phyloP scores from a whole-genome alignment of 2,113 vertebrate species.

The Ageneiosus marmoratus region DNA sequence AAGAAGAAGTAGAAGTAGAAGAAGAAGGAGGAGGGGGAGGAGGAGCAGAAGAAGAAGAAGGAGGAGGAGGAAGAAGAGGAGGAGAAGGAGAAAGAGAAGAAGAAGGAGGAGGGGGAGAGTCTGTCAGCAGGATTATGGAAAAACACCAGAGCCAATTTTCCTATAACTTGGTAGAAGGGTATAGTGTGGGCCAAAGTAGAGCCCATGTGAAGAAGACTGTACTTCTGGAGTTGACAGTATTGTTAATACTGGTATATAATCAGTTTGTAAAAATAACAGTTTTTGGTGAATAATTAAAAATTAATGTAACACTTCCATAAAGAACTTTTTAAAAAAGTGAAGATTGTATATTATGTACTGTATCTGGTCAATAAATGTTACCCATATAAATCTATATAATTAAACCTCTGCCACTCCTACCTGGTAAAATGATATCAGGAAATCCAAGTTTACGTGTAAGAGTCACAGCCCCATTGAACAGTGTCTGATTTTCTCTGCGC shows the following conservation, averaged over 20 bases:
- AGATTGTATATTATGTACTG: not conserved
- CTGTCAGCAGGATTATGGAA: too few relatives aligned
- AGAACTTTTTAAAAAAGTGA: not conserved
- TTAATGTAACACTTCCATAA: not conserved
- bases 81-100: too few relatives aligned
- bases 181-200: too few relatives aligned
- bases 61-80: too few relatives aligned
- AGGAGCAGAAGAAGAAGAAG: too few relatives aligned
- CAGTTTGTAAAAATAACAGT: not conserved
- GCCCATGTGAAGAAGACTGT: too few relatives aligned
- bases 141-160: too few relatives aligned
- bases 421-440: conserved; percentile 85
- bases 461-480: conserved; percentile 78
- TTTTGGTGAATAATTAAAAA: not conserved
- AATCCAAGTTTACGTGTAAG: conserved; percentile 84
- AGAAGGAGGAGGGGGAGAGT: too few relatives aligned
- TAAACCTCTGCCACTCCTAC: conserved; percentile 59
- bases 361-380: not conserved
- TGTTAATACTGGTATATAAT: not conserved
- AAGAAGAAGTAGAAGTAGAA: too few relatives aligned
- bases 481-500: conserved; percentile 76
- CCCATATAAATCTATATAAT: not conserved
- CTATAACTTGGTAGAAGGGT: too few relatives aligned
- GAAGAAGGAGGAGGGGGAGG: too few relatives aligned
- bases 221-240: not conserved